Base-by-base conservation (phyloP, 2,797 vertebrate genomes). In the Lagocephalus sceleratus region DNA sequence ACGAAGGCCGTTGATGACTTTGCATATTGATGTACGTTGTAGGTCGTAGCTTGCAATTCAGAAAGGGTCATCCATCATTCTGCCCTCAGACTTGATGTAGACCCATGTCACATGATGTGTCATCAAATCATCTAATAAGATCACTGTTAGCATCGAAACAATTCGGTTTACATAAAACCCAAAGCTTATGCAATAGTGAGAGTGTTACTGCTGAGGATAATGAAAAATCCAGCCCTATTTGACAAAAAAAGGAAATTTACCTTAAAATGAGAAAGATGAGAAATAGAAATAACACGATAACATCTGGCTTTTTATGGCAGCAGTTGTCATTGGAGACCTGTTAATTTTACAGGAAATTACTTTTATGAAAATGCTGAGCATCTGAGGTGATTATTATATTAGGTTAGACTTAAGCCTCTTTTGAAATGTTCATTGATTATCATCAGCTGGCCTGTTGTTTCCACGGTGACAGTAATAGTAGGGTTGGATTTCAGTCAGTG, bases 371-470 rank as follows among this genome's bases (percentile, higher is more conserved):
- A 47, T 45, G 52, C 49, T 43, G 21, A 39, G 20, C 21, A 55
- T 53, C 54, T 21, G 9, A 3, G n/a, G 11, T 6, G 5, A 60
- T 51, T 22, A 22, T 3, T 60, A 66, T 51, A 48, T 40, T 3
- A 57, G 43, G 40, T 35, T 20, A 20, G 21, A 11, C 8, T 53
- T 56, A 57, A 35, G 60, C 16, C 42, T 60, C 39, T 12, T 29
- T 19, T 12, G 11, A 53, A 10, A 17, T 5, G 15, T 40, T 39
- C 20, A 73, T 59, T 23, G 53, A 72, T 72, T 47, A 20, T 60
- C 25, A 69, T 62, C 63, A 62, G 41, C 1, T n/a, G 26, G 19
- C 20, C 10, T 45, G 29, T 48, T 54, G 76, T 84, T 80, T 80
- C 71, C 72, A 52, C 64, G 64, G 62, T 26, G 45, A 85, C 55